phyloP scores from a whole-genome alignment of 2,113 vertebrate genomes.

The Hemicordylus capensis region DNA sequence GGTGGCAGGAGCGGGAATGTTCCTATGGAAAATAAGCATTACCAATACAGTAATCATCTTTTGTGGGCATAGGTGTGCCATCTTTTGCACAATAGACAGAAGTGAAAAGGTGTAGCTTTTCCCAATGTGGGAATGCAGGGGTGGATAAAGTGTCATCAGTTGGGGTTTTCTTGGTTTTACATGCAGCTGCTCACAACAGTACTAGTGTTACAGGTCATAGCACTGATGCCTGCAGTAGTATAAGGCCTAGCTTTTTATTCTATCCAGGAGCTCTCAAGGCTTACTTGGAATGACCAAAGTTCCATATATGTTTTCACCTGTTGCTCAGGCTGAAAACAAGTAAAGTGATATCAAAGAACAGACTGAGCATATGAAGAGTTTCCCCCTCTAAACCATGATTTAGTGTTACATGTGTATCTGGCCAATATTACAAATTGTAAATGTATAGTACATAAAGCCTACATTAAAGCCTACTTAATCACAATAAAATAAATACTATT shows the following conservation, averaged over 20 bases:
- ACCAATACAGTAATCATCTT: not conserved
- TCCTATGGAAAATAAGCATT: not conserved
- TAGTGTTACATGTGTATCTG: no score
- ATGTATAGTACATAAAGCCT: not conserved
- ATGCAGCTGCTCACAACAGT: not conserved
- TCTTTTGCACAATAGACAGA: not conserved
- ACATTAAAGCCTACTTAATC: not conserved
- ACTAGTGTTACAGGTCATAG: not conserved
- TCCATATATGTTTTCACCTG: not conserved
- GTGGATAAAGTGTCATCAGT: not conserved
- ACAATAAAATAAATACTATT: not conserved
- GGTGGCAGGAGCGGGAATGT: not conserved
- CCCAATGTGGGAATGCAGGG: not conserved
- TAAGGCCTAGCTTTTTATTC: not conserved
- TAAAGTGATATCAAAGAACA: not conserved
- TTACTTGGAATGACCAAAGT: not conserved
- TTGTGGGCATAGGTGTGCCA: not conserved
- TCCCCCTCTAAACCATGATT: not conserved
- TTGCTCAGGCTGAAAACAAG: not conserved
- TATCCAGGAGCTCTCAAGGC: not conserved
- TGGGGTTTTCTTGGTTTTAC: not conserved
- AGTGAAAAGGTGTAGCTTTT: not conserved
- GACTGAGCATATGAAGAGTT: not conserved
- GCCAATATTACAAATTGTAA: not conserved
- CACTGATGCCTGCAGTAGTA: not conserved